Base-by-base conservation (phyloP, 2,797 vertebrate genomes). In the Sphaeramia orbicularis region DNA sequence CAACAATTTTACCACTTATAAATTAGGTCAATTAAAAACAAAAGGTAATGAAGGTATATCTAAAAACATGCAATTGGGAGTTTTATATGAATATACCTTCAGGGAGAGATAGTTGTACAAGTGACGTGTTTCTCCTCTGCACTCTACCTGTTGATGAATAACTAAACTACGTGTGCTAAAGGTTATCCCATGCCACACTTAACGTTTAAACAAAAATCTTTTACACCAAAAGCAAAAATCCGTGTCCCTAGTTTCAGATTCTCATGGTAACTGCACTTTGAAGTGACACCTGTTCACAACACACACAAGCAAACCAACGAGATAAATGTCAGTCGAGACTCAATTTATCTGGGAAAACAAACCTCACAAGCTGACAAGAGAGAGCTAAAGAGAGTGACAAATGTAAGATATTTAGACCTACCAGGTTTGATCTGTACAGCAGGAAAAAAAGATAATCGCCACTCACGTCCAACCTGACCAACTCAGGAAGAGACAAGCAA, bases 91-190 rank as follows among this genome's bases (percentile, higher is more conserved):
- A 35, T 10, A 10, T 35, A 10, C 32, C 10, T 35, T 35, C 32
- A 35, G 32, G 32, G 7, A 35, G 32, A 35, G 32, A 35, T 1
- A 10, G 7, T 35, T 10, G 1, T 35, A 8, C 35, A 35, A 35
- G 32, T 35, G 32, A 3, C 32, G 9, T 32, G 10, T 35, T 35
- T 35, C 32, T 35, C 18, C 13, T 45, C 10, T 42, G 64, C 55
- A 19, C 43, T 45, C 40, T 1, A 38, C 44, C 71, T 0, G 70
- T 79, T 65, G 76, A 88, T 86, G 50, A 89, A 58, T 85, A 86
- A 86, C 79, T 57, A 58, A 2, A 32, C 49, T 35, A 42, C 1
- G 0, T 18, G 38, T 21, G 35, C 36, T 4, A 88, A 84, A 86
- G 79, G 71, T 86, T 64, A 78, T 10, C 14, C 42, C 8, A 5